Percentiles rank a stretch among this genome's conserved stretches.
phyloP scores from a whole-genome alignment of 2,888 invertebrate species.

The Pseudanteris insignis region DNA sequence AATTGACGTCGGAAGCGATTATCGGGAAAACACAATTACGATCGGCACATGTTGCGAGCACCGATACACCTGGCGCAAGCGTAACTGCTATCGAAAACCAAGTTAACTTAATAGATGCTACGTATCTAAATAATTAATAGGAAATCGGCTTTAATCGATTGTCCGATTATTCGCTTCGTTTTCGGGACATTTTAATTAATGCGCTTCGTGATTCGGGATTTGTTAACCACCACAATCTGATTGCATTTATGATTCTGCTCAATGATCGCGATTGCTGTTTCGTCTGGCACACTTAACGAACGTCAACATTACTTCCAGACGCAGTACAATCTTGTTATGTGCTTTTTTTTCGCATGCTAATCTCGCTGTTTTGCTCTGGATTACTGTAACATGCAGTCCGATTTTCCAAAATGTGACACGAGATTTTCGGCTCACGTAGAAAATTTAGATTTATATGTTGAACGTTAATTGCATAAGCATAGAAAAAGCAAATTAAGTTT shows the following conservation, averaged over 20 bases:
- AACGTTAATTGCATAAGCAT: too few species aligned
- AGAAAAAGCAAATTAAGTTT: too few species aligned
- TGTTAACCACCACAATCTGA: conserved; percentile 4
- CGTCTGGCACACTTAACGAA: conserved; percentile 3
- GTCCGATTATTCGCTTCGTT: conserved; percentile 11
- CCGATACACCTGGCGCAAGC: conserved; percentile 28
- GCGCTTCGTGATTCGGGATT: conserved; percentile 7
- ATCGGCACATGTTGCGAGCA: conserved; percentile 33
- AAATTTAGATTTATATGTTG: too few species aligned
- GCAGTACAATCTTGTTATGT: too few species aligned
- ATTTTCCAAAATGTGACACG: too few species aligned
- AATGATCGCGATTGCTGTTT: conserved; percentile 8
- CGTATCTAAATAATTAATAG: conserved; percentile 30
- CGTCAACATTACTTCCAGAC: too few species aligned
- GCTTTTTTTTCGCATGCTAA: too few species aligned
- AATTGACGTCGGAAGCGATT: conserved; percentile 39
- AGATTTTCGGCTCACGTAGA: not conserved
- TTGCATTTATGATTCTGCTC: conserved; percentile 7
- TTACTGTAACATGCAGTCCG: too few species aligned
- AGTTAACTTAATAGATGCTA: conserved; percentile 10
- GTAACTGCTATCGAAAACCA: too few species aligned
- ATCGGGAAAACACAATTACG: conserved; percentile 43
- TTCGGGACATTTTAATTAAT: conserved; percentile 16
- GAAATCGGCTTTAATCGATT: conserved; percentile 28
- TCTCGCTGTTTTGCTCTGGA: too few species aligned